Conservation (phyloP, 2,113 vertebrate species). For the Suncus etruscus region DNA sequence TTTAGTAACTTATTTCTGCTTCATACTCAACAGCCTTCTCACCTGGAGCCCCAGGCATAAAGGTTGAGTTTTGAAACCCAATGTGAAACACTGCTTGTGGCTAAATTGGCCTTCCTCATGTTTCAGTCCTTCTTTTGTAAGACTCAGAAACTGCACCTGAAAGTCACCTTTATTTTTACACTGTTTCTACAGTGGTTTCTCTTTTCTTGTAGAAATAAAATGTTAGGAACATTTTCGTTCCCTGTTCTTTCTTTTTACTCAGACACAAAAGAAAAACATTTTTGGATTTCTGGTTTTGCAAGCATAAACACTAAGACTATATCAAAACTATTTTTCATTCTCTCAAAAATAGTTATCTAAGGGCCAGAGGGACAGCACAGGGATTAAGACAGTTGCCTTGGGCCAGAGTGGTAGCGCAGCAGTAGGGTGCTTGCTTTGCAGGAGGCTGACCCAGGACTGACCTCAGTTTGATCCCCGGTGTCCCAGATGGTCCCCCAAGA, state of each 20-base stretch:
- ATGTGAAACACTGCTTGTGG: conserved; percentile 28
- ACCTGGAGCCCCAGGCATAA: neutral
- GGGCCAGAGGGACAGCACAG: no score
- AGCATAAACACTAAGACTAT: neutral
- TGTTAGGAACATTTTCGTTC: neutral
- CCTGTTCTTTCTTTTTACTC: neutral
- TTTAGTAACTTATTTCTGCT: conserved; percentile 70
- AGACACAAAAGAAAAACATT: neutral
- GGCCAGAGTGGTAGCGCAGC: no score
- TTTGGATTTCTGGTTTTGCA: neutral
- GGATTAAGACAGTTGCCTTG: no score
- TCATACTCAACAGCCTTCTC: neutral
- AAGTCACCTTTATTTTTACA: neutral
- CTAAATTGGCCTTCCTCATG: neutral
- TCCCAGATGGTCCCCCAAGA: no score
- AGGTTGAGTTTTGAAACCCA: neutral
- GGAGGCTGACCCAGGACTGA: no score
- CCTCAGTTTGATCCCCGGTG: no score
- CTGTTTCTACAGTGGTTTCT: neutral
- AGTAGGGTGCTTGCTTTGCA: no score
- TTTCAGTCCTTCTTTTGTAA: conserved; percentile 7
- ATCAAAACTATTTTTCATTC: conserved; percentile 42
- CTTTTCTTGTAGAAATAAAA: neutral
- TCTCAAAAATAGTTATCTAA: conserved; percentile 10
- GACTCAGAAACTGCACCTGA: conserved; percentile 1